Conservation (phyloP, 2,797 vertebrate species). For the Leptodactylus fallax region DNA sequence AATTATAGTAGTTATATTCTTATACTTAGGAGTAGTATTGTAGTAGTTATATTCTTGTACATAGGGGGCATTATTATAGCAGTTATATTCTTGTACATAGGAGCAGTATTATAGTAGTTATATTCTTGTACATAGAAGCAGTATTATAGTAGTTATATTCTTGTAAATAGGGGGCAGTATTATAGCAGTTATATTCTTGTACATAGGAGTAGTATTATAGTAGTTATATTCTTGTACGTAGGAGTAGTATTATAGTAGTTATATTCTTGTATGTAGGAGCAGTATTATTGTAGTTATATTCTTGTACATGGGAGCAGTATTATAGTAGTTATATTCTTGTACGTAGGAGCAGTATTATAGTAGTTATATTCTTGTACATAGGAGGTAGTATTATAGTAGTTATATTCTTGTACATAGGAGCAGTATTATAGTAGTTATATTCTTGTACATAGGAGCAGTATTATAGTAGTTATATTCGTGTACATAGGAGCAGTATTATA, state of each 20-base stretch:
- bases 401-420: too few relatives aligned
- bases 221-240: background rate
- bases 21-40: background rate
- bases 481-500: too few relatives aligned
- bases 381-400: too few relatives aligned
- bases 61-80: too few relatives aligned
- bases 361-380: background rate
- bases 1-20: slow-evolving; percentile 1
- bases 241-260: slow-evolving; percentile 9
- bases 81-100: too few relatives aligned
- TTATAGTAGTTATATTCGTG: background rate
- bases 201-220: background rate
- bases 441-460: background rate
- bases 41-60: too few relatives aligned
- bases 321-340: slow-evolving; percentile 2
- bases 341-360: background rate
- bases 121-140: background rate
- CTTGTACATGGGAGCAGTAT: background rate
- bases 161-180: background rate
- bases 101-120: background rate
- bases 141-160: slow-evolving; percentile 12
- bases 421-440: background rate
- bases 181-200: background rate
- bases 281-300: too few relatives aligned
- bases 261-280: background rate